A percentile compares a stretch with the other conserved stretches of the same genome.
phyloP scores from a whole-genome alignment of 2,113 vertebrate species.

The Cervus canadensis region DNA sequence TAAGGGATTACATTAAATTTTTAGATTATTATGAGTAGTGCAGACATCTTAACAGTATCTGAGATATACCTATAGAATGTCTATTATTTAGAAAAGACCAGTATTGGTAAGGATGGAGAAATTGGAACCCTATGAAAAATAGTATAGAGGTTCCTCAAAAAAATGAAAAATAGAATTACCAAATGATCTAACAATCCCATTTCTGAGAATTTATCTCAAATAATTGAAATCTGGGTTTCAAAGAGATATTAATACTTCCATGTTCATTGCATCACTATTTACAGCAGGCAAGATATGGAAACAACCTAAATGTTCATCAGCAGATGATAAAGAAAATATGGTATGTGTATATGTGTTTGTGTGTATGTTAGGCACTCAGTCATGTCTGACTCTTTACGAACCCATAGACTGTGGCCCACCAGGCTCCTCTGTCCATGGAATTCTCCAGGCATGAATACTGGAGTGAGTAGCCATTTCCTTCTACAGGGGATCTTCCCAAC shows the following conservation, averaged over 20 bases:
- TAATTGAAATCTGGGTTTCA: not conserved
- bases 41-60: not conserved
- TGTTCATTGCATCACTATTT: not conserved
- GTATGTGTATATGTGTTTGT: not conserved
- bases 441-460: not conserved
- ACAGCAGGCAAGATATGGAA: not conserved
- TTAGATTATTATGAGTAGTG: not conserved
- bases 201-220: not conserved
- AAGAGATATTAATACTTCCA: not conserved
- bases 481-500: not conserved
- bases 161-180: not conserved
- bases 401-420: not conserved
- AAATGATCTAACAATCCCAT: not conserved
- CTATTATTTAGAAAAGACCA: not conserved
- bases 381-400: not conserved
- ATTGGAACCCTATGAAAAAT: not conserved
- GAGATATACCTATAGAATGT: not conserved
- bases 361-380: not conserved
- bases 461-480: not conserved
- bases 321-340: not conserved
- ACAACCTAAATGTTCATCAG: not conserved
- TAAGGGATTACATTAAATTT: not conserved
- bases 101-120: not conserved
- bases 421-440: not conserved
- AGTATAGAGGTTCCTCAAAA: not conserved